Conservation (phyloP, 2,888 invertebrate genomes). For the Lithodes maja region DNA sequence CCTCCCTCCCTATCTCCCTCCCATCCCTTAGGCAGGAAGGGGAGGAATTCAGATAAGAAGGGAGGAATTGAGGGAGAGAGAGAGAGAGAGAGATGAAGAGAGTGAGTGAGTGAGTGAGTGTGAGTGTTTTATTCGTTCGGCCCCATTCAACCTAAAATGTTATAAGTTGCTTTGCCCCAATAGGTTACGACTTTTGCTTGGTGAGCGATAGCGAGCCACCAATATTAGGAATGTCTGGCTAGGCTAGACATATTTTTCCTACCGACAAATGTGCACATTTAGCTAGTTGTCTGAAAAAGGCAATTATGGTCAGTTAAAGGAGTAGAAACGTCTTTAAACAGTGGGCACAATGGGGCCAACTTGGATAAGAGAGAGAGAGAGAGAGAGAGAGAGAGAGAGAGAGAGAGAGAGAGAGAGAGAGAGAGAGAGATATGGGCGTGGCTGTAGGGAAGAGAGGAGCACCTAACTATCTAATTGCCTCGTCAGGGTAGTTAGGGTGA, state of each 20-base stretch:
- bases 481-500: conserved; percentile 2
- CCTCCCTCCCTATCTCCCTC: not conserved
- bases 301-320: no score
- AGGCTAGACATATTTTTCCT: no score
- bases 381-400: not conserved
- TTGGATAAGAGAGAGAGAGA: not conserved
- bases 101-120: not conserved
- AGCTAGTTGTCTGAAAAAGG: no score
- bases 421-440: not conserved
- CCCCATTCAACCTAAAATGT: no score
- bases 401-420: not conserved
- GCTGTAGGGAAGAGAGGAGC: not conserved
- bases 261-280: no score
- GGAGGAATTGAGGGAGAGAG: not conserved
- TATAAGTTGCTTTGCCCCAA: no score
- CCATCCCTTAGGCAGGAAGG: not conserved
- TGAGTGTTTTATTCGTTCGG: no score
- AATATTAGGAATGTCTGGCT: no score
- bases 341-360: no score
- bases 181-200: no score
- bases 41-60: not conserved
- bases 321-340: no score
- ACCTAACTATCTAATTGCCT: not conserved
- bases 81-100: not conserved
- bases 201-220: no score